These are phyloP conservation scores for Drosophila incognita DNA, from an alignment of 2,888 invertebrate species.

Conservation along the genomic window DNA sequence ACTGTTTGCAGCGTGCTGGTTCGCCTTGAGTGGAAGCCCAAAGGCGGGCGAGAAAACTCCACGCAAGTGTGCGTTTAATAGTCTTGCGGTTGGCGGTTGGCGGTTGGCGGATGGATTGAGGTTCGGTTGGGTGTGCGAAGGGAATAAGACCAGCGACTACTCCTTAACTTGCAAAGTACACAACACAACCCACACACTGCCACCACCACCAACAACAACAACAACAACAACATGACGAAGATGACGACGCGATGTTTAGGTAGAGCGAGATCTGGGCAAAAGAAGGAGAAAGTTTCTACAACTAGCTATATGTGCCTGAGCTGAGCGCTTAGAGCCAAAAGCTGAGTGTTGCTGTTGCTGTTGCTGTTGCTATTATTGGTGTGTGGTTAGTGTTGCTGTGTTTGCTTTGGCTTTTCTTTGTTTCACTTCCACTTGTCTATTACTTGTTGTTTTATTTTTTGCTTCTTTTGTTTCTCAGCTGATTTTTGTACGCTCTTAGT, in stretches of 20 bases:
- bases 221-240: slow-evolving; percentile 36
- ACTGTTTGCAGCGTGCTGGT: slow-evolving; percentile 58
- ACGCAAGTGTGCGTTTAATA: slow-evolving; percentile 77
- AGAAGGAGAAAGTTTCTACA: slow-evolving; percentile 71
- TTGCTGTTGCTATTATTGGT: not conserved
- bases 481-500: slow-evolving; percentile 72
- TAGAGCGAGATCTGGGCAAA: slow-evolving; percentile 40
- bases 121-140: not conserved
- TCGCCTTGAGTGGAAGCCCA: slow-evolving; percentile 49
- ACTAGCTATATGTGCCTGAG: slow-evolving; percentile 31
- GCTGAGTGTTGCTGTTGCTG: not conserved
- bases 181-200: slow-evolving; percentile 39
- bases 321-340: slow-evolving; percentile 35
- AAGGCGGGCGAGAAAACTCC: slow-evolving; percentile 69
- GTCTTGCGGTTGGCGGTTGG: slow-evolving; percentile 65
- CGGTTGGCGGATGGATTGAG: not conserved
- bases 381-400: slow-evolving; percentile 28
- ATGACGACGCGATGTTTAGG: slow-evolving; percentile 64
- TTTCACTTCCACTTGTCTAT: slow-evolving; percentile 73
- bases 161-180: slow-evolving; percentile 72
- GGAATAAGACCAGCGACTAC: slow-evolving; percentile 31
- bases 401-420: slow-evolving; percentile 62
- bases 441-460: slow-evolving; percentile 33
- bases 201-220: slow-evolving; percentile 4
- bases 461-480: slow-evolving; percentile 50